Evolutionary conservation across 1,140 invertebrate genomes (phyloP).

Genomic region (Euwallacea similis): DNA sequence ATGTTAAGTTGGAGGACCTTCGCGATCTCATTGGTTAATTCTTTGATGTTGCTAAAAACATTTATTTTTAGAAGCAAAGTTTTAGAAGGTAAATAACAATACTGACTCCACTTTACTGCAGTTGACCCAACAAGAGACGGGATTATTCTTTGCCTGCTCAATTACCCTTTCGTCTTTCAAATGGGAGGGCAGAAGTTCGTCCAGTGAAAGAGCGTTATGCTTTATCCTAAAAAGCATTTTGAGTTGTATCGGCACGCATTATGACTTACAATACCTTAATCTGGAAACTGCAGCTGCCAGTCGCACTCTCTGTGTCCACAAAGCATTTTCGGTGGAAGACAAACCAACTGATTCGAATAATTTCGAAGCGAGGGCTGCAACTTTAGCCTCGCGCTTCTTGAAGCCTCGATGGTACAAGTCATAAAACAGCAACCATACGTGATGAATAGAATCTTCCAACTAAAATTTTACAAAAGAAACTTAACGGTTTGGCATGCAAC

Average conservation of each 20-base stretch:
- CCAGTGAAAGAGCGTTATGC: slow-evolving; percentile 66
- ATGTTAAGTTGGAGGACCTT: slow-evolving; percentile 40
- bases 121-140: slow-evolving; percentile 77
- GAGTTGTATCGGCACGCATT: not conserved
- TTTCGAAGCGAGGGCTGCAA: slow-evolving; percentile 48
- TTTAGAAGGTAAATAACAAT: not conserved
- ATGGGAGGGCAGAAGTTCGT: slow-evolving; percentile 68
- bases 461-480: slow-evolving; percentile 22
- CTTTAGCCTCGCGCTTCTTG: slow-evolving; percentile 52
- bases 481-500: no score
- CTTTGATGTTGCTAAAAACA: slow-evolving; percentile 42
- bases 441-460: slow-evolving; percentile 52
- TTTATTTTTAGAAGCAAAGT: not conserved
- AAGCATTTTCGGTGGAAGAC: slow-evolving; percentile 59
- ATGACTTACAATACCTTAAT: slow-evolving; percentile 42
- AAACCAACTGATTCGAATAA: slow-evolving; percentile 57
- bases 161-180: slow-evolving; percentile 66
- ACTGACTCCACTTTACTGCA: slow-evolving; percentile 66
- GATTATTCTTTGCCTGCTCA: slow-evolving; percentile 61
- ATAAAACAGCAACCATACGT: slow-evolving; percentile 65
- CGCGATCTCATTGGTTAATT: slow-evolving; percentile 42
- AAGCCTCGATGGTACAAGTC: slow-evolving; percentile 66
- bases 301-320: slow-evolving; percentile 65
- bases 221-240: slow-evolving; percentile 58
- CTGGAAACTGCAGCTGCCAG: slow-evolving; percentile 71